Evolutionary conservation across 2,888 invertebrate species (phyloP).

Genomic region (Ptilodon capucinus): DNA sequence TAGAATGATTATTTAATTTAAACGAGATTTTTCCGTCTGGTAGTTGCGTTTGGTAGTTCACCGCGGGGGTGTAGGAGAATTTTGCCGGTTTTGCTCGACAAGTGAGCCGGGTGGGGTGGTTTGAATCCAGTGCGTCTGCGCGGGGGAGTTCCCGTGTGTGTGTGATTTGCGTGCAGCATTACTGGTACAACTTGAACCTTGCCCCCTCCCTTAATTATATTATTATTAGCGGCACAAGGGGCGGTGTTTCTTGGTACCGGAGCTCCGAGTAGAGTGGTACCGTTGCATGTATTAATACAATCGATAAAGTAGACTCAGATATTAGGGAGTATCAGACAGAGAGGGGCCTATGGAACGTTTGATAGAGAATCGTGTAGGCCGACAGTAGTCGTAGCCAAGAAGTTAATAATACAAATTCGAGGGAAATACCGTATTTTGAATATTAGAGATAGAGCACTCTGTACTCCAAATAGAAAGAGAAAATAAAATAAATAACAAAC

Average conservation of each 20-base stretch:
- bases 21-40: constrained; percentile 49
- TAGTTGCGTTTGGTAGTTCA: constrained; percentile 74
- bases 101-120: constrained; percentile 74
- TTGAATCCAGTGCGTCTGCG: constrained; percentile 60
- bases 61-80: constrained; percentile 73
- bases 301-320: constrained; percentile 76
- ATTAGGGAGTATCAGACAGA: constrained; percentile 75
- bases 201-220: constrained; percentile 38
- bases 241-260: constrained; percentile 43
- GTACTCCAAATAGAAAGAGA: too few relatives aligned
- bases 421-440: neutral
- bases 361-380: constrained; percentile 43
- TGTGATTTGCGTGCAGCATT: constrained; percentile 63
- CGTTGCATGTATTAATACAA: constrained; percentile 66
- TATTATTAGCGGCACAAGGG: constrained; percentile 26
- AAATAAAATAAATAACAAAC: too few relatives aligned
- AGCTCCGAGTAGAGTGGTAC: constrained; percentile 47
- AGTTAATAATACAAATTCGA: neutral
- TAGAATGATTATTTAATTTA: constrained; percentile 42
- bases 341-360: constrained; percentile 54
- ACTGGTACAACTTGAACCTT: constrained; percentile 47
- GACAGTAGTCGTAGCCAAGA: constrained; percentile 28
- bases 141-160: constrained; percentile 60
- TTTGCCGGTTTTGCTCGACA: constrained; percentile 70
- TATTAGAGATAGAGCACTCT: neutral